phyloP scores from a whole-genome alignment of 2,797 vertebrate species.

The Alcedo quadribrachys region DNA sequence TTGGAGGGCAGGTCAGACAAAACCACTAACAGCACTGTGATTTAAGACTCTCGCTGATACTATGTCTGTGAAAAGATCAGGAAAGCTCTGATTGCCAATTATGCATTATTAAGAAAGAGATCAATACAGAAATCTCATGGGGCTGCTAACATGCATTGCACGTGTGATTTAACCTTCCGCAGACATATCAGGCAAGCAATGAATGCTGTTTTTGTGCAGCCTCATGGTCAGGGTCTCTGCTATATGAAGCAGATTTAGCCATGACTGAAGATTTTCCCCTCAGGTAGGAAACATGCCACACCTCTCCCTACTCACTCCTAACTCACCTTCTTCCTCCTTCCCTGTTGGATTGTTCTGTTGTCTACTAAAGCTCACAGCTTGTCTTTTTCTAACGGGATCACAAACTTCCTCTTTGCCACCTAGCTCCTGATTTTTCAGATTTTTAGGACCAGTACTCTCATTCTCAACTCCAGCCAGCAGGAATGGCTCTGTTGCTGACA shows the following conservation, averaged over 20 bases:
- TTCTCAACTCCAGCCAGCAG: not conserved
- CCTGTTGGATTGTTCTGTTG: accelerated
- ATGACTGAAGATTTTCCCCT: not conserved
- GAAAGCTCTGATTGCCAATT: conserved; percentile 73
- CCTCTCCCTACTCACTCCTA: not conserved
- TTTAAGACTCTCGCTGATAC: not conserved
- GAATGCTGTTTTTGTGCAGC: not conserved
- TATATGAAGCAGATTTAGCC: too few species aligned
- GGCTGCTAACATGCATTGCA: not conserved
- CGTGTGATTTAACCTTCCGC: conserved; percentile 24
- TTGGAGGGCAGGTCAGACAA: not conserved
- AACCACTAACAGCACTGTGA: not conserved
- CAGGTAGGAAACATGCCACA: accelerated
- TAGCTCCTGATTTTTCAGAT: not conserved
- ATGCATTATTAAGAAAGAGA: conserved; percentile 80
- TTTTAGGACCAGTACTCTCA: not conserved
- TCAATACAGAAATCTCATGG: conserved; percentile 73
- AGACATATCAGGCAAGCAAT: not conserved
- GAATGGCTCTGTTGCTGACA: not conserved
- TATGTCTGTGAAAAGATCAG: conserved; percentile 20
- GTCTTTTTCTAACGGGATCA: not conserved
- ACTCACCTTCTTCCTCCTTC: not conserved
- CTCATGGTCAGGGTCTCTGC: not conserved
- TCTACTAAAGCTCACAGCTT: not conserved
- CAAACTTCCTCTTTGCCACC: not conserved